Percentiles rank a stretch among this genome's conserved stretches.
phyloP scores from a whole-genome alignment of 2,797 vertebrate genomes.

The Parauchenoglanis ngamensis region DNA sequence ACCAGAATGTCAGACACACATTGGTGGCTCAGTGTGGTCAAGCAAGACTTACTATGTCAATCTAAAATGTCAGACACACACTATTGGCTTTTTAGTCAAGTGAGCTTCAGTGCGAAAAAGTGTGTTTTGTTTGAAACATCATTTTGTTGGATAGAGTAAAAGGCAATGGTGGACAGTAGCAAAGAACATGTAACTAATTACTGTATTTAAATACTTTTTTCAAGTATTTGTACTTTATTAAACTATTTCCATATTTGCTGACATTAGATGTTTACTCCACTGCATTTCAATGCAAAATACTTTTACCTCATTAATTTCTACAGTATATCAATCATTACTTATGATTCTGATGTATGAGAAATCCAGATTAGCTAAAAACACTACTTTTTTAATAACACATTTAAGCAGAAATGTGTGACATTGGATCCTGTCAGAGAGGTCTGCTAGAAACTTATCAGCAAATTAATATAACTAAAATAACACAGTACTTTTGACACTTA shows the following conservation, averaged over 20 bases:
- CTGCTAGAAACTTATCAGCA: too few relatives aligned
- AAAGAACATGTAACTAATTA: neutral
- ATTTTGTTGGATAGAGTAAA: slow-evolving; percentile 7
- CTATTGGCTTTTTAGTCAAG: neutral
- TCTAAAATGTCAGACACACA: neutral
- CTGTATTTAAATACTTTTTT: neutral
- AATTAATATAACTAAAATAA: too few relatives aligned
- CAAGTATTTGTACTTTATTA: neutral
- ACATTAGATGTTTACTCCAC: neutral
- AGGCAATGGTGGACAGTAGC: neutral
- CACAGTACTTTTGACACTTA: neutral
- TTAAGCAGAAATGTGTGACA: neutral
- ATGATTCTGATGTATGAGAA: neutral
- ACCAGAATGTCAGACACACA: slow-evolving; percentile 42
- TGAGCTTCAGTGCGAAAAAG: neutral
- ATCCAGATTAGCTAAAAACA: neutral
- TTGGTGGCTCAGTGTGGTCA: slow-evolving; percentile 37
- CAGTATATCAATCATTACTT: neutral
- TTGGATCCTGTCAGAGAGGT: neutral
- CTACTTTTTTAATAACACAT: neutral
- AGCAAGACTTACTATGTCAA: slow-evolving; percentile 27
- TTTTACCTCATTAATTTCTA: neutral
- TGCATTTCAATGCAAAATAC: neutral
- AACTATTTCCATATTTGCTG: neutral
- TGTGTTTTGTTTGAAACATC: neutral